Percentiles rank a stretch among this genome's conserved stretches.
These are phyloP conservation scores for Cladorhizidae sp. DNA, from an alignment of 37 sponge, comb jelly and placozoan genomes.

Conservation along the genomic window DNA sequence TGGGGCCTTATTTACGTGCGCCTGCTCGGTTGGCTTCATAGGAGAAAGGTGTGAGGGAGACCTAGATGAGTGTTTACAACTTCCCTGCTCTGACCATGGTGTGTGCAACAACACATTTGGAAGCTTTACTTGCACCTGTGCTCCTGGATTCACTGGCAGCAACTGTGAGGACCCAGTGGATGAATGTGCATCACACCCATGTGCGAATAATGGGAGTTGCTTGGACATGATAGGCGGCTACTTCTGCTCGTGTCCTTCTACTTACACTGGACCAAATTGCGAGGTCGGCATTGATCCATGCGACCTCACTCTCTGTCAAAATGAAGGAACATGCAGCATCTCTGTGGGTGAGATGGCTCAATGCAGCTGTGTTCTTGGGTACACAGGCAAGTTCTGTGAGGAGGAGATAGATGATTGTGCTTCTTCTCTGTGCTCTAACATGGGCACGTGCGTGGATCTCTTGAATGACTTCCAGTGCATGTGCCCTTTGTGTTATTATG, in stretches of 20 bases:
- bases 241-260: constrained; percentile 40
- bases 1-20: constrained; percentile 28
- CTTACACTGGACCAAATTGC: constrained; percentile 68
- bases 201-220: constrained; percentile 51
- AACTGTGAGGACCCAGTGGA: constrained; percentile 28
- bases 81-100: constrained; percentile 39
- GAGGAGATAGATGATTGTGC: constrained; percentile 54
- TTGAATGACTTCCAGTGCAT: constrained; percentile 27
- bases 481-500: constrained; percentile 68
- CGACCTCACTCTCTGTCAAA: constrained; percentile 43
- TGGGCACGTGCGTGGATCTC: constrained; percentile 45
- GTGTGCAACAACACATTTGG: constrained; percentile 22
- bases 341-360: neutral
- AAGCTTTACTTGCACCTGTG: constrained; percentile 51
- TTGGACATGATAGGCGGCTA: constrained; percentile 13
- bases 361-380: constrained; percentile 66
- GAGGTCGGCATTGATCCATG: constrained; percentile 29
- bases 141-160: constrained; percentile 18
- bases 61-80: constrained; percentile 39
- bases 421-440: constrained; percentile 38
- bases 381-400: constrained; percentile 52
- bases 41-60: constrained; percentile 36
- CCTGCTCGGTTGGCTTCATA: constrained; percentile 42
- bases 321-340: constrained; percentile 33
- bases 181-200: constrained; percentile 31